Evolutionary conservation across 2,797 vertebrate genomes (phyloP), one percentile per base, ranked within the genome.

Genomic region (Propithecus perrieri): DNA sequence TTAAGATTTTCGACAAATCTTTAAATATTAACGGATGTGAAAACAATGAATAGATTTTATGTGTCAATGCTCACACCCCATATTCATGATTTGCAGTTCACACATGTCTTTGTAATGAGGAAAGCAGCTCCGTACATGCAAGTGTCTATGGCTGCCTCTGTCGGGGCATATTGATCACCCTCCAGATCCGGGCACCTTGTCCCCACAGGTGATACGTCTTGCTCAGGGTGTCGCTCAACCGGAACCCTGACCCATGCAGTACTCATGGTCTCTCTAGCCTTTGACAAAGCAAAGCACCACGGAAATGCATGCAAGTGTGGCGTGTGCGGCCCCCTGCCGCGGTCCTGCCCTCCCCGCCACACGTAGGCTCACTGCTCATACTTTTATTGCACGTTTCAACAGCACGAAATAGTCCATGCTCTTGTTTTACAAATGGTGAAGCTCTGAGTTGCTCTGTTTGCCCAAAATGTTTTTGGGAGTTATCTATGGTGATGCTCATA

Each of bases 1-100:
- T 53, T 33, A 50, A 94, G 33, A 65, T 33, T 9, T 14, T 96
- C 63, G 35, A 48, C 80, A 38, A 43, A 63, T 22, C 5, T 65
- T 81, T 86, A 59, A 80, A 35, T 92, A 74, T 67, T 88, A 61
- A 46, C 57, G 55, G 12, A 46, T 28, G 7, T 72, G 65, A 83
- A 84, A 55, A 71, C 12, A 65, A 41, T 28, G 63, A 55, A 11
- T 18, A 69, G 43, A 15, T 55, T 71, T 61, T 43, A 13, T 2
- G 61, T 18, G 26, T 63, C 9, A 14, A 0, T 30, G 11, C 7
- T 78, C 24, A 22, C 10, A n/a, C 35, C 22, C 18, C 20, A 72
- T 38, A 46, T 46, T 78, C 18, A 26, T 35, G 59, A 35, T 43
- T 61, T 84, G 28, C 22, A 48, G 12, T 78, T 30, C 4, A 33